Base-by-base conservation (phyloP, 2,888 invertebrate genomes). In the Punctoribates punctum region DNA sequence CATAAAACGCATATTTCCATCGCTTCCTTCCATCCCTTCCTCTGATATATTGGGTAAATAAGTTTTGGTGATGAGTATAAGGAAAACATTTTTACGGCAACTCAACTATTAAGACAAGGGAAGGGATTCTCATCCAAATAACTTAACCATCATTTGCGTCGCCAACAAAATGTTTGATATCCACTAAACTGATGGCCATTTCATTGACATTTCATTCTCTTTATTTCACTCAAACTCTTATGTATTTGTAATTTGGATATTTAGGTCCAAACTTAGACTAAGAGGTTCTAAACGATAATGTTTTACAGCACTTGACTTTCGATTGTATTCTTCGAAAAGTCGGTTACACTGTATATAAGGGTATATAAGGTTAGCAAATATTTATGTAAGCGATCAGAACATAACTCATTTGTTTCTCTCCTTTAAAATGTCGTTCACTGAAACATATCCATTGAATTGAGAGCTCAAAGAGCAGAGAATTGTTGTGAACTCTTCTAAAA, bases 261-360 rank as follows among this genome's bases (percentile, higher is more conserved):
- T 42, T 23, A 23, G 23, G 4, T 23, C 15, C 9, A 38, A 42
- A 70, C 1, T 3, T n/a, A 60, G 29, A 23, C 23, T 15, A 25
- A 60, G 29, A 29, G 27, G 27, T 3, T 27, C 51, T 51, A 27
- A 60, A 60, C 60, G 67, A 67, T 67, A 67, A 67, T 67, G 67
- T 42, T 67, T 60, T 34, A 67, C 11, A 67, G 67, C 67, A 38
- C 67, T 60, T 17, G 29, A 17, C 27, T 27, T 17, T 42, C 20
- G 67, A 38, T 42, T 67, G 67, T 67, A 67, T 67, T 72, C 27
- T 72, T 48, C 13, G 46, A 72, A 72, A 72, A 72, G 46, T 72
- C 46, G 46, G 46, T 72, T 34, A 65, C 72, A 48, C 23, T 42
- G 42, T 42, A 42, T 42, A 72, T 25, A 72, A 46, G 13, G 27